phyloP scores from a whole-genome alignment of 2,113 vertebrate genomes.

The Anarrhichthys ocellatus region DNA sequence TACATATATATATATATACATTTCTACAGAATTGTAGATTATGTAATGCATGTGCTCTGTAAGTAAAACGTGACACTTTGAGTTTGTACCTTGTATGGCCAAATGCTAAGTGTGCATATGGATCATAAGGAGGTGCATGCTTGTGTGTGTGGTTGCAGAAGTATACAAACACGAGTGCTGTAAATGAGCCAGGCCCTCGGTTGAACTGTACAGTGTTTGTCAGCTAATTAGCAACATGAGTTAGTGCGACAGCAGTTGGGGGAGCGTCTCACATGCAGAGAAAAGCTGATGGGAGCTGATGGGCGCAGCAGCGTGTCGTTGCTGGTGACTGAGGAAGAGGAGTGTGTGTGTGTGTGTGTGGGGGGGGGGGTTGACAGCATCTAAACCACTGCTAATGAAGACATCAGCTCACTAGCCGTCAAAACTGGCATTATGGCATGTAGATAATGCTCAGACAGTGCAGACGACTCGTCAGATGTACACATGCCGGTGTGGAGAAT shows the following conservation, averaged over 20 bases:
- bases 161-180: constrained; percentile 51
- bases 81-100: neutral
- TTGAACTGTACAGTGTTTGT: constrained; percentile 68
- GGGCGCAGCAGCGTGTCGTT: constrained; percentile 66
- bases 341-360: neutral
- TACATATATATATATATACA: neutral
- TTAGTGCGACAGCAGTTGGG: constrained; percentile 71
- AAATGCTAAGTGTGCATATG: neutral
- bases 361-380: constrained; percentile 25
- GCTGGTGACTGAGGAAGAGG: constrained; percentile 47
- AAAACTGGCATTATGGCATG: constrained; percentile 47
- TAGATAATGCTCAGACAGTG: constrained; percentile 49
- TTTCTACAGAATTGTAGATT: neutral
- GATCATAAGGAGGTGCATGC: neutral
- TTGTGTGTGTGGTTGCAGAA: constrained; percentile 26
- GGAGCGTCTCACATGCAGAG: constrained; percentile 61
- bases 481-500: constrained; percentile 13
- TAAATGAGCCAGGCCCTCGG: constrained; percentile 47
- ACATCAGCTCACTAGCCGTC: constrained; percentile 59
- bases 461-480: constrained; percentile 34
- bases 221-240: constrained; percentile 80
- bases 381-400: constrained; percentile 76
- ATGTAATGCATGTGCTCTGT: neutral
- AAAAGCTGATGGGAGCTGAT: constrained; percentile 72
- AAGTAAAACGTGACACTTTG: neutral